Evolutionary conservation across 2,888 invertebrate species (phyloP), one percentile per base, ranked within the genome.

Genomic region (Noctua janthina): DNA sequence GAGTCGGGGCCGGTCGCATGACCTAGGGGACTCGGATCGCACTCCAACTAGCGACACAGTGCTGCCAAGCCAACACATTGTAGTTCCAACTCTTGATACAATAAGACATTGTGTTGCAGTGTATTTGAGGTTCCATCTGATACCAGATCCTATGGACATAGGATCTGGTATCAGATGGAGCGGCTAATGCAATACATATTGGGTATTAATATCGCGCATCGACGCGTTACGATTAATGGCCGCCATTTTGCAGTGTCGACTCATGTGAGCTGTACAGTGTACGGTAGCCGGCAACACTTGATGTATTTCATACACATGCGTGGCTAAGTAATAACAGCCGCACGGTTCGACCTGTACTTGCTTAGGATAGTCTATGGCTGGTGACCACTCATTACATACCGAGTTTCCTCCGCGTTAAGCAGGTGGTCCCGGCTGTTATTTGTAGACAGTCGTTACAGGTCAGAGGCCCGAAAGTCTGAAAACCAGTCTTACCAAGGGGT

Each of bases 171-270:
- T 89, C 87, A 83, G 85, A 86, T 83, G 76, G 59, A 72, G 39
- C 74, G 73, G 80, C 83, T 88, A 90, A 89, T 89, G 79, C 78
- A 87, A 79, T 84, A 86, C 82, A 86, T 90, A 89, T 90, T 85
- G 90, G 78, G 74, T 79, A 86, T 90, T 89, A 90, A 90, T 89
- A 89, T 74, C 73, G n/a, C 62, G 76, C 72, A 68, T 79, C 71
- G 85, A 74, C 77, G 84, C 81, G 79, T 78, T 70, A 68, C 77
- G 79, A 89, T 86, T 86, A 85, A 90, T 90, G 86, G 49, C 54
- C 20, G 72, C 76, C 74, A 90, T 90, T 86, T 87, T 67, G 67
- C 85, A 87, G 71, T 83, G 88, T 88, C 90, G 54, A 54, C 43
- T 59, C 51, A 17, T 67, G 56, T 64, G 54, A 46, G 35, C 56